Evolutionary conservation across 2,113 vertebrate species (phyloP).

Genomic region (Trichechus manatus): DNA sequence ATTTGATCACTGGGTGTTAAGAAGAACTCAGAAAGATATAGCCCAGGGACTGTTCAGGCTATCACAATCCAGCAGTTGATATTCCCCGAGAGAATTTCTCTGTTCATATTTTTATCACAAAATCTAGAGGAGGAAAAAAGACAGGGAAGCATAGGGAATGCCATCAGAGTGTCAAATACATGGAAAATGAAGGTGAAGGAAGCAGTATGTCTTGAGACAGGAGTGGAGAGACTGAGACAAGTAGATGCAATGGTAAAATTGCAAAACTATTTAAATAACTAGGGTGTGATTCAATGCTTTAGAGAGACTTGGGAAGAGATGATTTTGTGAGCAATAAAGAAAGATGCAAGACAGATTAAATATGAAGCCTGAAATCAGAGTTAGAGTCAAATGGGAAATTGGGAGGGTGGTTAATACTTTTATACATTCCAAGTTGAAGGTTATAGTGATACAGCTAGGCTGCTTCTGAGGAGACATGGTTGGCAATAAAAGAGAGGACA

Average conservation of each 20-base stretch:
- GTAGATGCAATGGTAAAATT: background rate
- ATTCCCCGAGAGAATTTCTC: constrained; percentile 8
- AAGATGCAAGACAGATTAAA: background rate
- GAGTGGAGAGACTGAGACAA: background rate
- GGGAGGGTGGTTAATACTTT: constrained; percentile 35
- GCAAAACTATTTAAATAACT: constrained; percentile 54
- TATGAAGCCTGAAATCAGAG: constrained; percentile 45
- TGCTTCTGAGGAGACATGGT: constrained; percentile 20
- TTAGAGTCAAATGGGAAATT: constrained; percentile 58
- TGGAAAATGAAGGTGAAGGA: background rate
- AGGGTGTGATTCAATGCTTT: constrained; percentile 52
- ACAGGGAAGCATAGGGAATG: background rate
- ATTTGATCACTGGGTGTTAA: constrained; percentile 1
- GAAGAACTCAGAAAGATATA: constrained; percentile 26
- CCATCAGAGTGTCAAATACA: background rate
- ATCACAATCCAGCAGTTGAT: background rate
- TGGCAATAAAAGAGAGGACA: constrained; percentile 44
- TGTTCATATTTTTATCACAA: constrained; percentile 35
- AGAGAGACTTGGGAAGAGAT: constrained; percentile 31
- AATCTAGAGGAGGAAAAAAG: constrained; percentile 6
- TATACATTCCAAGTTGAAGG: constrained; percentile 52
- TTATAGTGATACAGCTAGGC: constrained; percentile 26
- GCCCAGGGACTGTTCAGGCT: background rate
- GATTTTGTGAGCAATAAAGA: constrained; percentile 45
- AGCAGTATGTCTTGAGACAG: background rate